A percentile compares a stretch with the other conserved stretches of the same genome.
phyloP scores from a whole-genome alignment of 2,888 invertebrate genomes.

The Antheraea yamamai region DNA sequence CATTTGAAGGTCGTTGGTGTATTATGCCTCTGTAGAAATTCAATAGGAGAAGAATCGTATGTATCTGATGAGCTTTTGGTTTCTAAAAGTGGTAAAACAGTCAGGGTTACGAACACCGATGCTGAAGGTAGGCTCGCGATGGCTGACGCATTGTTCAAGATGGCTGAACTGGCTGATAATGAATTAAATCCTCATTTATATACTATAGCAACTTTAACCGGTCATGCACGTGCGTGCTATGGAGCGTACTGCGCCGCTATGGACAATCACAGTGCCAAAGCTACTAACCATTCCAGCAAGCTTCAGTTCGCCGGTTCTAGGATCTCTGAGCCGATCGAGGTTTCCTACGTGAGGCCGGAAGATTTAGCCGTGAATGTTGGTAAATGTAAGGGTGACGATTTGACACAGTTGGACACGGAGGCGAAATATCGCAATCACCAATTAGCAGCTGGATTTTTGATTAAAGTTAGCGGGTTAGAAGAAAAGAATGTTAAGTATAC shows the following conservation, averaged over 20 bases:
- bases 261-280: constrained; percentile 87
- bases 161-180: constrained; percentile 78
- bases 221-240: constrained; percentile 86
- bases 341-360: constrained; percentile 86
- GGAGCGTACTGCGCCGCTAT: constrained; percentile 87
- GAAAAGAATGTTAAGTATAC: constrained; percentile 90
- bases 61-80: constrained; percentile 93
- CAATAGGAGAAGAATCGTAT: constrained; percentile 91
- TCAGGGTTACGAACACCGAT: constrained; percentile 94
- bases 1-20: constrained; percentile 89
- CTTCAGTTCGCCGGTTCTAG: constrained; percentile 86
- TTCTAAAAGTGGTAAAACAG: constrained; percentile 89
- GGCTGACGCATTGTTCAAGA: constrained; percentile 87
- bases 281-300: constrained; percentile 79
- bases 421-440: constrained; percentile 74
- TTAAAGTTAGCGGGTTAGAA: constrained; percentile 90
- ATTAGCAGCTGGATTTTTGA: constrained; percentile 84
- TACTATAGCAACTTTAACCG: constrained; percentile 93
- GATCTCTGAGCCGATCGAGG: constrained; percentile 88
- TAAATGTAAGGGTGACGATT: constrained; percentile 90
- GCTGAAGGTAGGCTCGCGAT: constrained; percentile 95
- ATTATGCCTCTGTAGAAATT: constrained; percentile 92
- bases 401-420: constrained; percentile 77
- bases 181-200: constrained; percentile 92
- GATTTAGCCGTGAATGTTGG: constrained; percentile 85